Percentiles rank a stretch among this genome's conserved stretches.
Evolutionary conservation across 2,797 vertebrate genomes (phyloP).

Genomic region (Ctenochaetus hawaiiensis): DNA sequence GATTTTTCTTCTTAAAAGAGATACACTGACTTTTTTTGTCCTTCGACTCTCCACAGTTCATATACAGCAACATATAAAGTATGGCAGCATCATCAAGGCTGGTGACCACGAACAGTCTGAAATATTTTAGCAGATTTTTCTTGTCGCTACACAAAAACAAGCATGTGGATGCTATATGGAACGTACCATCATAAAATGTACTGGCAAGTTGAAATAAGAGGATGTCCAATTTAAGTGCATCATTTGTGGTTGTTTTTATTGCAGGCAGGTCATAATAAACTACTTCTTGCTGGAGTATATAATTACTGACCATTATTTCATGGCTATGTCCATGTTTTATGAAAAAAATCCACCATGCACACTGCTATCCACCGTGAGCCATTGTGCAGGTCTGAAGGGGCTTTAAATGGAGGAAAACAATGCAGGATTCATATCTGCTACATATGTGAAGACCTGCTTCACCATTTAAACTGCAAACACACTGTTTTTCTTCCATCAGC

Average conservation of each 20-base stretch:
- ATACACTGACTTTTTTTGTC: not conserved
- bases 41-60: not conserved
- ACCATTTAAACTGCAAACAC: slow-evolving; percentile 23
- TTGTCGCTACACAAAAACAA: not conserved
- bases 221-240: not conserved
- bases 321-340: not conserved
- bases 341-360: too few species aligned
- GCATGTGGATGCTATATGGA: not conserved
- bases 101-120: too few species aligned
- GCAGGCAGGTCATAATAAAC: not conserved
- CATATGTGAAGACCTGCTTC: not conserved
- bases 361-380: too few species aligned
- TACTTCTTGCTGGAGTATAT: not conserved
- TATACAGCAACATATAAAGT: not conserved
- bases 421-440: too few species aligned
- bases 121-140: too few species aligned
- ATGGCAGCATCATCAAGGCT: not conserved
- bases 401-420: too few species aligned
- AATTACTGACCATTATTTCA: not conserved
- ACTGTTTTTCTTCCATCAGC: slow-evolving; percentile 16
- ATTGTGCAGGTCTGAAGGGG: not conserved
- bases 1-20: not conserved
- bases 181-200: not conserved
- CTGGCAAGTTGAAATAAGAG: not conserved
- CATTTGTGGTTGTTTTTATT: not conserved